Evolutionary conservation across 2,113 vertebrate species (phyloP).

Genomic region (Ciconia maguari): DNA sequence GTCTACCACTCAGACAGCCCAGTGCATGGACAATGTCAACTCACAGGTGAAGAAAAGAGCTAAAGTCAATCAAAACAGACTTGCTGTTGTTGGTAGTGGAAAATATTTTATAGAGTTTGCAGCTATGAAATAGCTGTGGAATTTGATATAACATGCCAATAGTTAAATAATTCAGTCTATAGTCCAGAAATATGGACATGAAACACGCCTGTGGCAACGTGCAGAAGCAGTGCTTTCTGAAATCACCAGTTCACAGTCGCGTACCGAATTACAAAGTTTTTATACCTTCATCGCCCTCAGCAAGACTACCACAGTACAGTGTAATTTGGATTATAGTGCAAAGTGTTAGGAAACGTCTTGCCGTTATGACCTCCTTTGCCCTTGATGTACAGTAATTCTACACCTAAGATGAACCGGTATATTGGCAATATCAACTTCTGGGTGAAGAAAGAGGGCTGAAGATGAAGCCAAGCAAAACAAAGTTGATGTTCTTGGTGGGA

Average conservation of each 20-base stretch:
- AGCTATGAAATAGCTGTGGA: background rate
- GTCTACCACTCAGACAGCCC: background rate
- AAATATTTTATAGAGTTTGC: background rate
- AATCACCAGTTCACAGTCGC: background rate
- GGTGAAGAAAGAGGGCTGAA: background rate
- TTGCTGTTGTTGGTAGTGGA: background rate
- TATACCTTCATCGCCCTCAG: background rate
- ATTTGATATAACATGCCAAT: background rate
- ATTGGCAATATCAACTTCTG: background rate
- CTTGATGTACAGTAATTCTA: background rate
- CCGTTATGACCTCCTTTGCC: background rate
- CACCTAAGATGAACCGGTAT: background rate
- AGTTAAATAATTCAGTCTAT: background rate
- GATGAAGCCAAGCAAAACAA: background rate
- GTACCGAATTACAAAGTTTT: background rate
- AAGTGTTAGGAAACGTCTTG: background rate
- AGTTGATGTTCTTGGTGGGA: background rate
- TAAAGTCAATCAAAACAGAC: background rate
- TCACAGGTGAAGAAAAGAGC: background rate
- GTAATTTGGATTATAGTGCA: background rate
- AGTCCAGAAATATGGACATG: background rate
- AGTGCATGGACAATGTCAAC: background rate
- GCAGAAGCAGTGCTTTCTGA: background rate
- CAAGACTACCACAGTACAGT: background rate
- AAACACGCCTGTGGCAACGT: background rate